phyloP scores from a whole-genome alignment of 1,140 invertebrate species.

The Trichomalopsis sarcophagae region DNA sequence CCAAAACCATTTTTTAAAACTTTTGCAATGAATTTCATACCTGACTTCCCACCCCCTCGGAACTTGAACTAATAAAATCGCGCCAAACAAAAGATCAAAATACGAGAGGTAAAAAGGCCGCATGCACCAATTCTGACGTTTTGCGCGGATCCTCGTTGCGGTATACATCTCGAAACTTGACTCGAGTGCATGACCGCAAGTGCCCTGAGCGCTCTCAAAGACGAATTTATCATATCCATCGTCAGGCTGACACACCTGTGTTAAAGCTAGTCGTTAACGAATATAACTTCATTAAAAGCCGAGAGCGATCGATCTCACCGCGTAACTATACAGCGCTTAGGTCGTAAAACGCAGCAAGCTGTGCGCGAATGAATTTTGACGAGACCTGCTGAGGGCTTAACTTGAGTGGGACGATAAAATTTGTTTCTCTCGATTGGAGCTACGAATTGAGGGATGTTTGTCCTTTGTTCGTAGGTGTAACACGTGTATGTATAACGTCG shows the following conservation, averaged over 20 bases:
- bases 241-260: neutral
- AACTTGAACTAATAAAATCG: neutral
- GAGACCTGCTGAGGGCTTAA: neutral
- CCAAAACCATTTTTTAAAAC: neutral
- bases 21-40: neutral
- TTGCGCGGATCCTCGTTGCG: neutral
- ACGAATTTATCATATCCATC: neutral
- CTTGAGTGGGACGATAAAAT: neutral
- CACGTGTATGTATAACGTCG: no score
- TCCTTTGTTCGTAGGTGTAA: no score
- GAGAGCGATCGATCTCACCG: neutral
- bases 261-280: neutral
- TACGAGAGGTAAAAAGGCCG: neutral
- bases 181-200: neutral
- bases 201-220: neutral
- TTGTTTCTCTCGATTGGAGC: no score
- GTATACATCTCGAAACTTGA: neutral
- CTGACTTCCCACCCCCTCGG: neutral
- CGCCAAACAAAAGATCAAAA: neutral
- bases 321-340: neutral
- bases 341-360: neutral
- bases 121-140: no score
- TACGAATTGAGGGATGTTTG: no score
- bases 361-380: neutral
- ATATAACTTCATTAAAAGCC: conserved; percentile 14